Conservation (phyloP, 1,140 invertebrate species). For the Philotrypesis tridentata region DNA sequence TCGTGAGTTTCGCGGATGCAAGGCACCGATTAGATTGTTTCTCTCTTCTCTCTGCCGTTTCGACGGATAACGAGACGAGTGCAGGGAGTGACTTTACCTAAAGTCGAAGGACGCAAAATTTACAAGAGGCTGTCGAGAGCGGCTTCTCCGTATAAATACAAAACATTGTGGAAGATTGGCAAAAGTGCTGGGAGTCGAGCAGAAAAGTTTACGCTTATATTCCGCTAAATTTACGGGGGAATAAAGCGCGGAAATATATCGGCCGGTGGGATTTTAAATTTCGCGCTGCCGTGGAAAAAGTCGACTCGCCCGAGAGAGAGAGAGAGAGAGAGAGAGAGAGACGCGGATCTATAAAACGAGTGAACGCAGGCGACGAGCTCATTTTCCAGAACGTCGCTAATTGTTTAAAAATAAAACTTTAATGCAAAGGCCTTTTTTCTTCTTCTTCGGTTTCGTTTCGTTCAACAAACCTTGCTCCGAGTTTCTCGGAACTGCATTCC, state of each 20-base stretch:
- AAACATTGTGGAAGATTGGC: background rate
- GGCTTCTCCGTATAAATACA: background rate
- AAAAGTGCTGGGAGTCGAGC: no score
- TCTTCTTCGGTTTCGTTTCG: background rate
- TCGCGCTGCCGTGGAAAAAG: constrained; percentile 23
- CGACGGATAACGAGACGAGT: no score
- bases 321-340: no score
- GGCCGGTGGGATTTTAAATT: constrained; percentile 31
- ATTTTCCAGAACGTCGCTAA: background rate
- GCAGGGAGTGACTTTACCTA: no score
- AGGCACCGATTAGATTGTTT: no score
- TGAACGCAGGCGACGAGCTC: constrained; percentile 23
- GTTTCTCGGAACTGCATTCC: background rate
- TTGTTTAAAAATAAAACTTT: background rate
- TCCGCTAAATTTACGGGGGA: background rate
- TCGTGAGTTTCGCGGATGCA: no score
- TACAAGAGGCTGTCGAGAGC: background rate
- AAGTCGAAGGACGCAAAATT: background rate
- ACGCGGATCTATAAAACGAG: constrained; percentile 44
- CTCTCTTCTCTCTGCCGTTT: no score
- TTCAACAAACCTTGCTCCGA: background rate
- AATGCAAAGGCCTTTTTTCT: background rate
- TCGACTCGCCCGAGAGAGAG: constrained; percentile 45
- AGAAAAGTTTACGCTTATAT: constrained; percentile 6
- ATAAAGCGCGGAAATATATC: background rate